Evolutionary conservation across 1,140 invertebrate genomes (phyloP), one percentile per base, ranked within the genome.

Genomic region (Heliconius eleuchia): DNA sequence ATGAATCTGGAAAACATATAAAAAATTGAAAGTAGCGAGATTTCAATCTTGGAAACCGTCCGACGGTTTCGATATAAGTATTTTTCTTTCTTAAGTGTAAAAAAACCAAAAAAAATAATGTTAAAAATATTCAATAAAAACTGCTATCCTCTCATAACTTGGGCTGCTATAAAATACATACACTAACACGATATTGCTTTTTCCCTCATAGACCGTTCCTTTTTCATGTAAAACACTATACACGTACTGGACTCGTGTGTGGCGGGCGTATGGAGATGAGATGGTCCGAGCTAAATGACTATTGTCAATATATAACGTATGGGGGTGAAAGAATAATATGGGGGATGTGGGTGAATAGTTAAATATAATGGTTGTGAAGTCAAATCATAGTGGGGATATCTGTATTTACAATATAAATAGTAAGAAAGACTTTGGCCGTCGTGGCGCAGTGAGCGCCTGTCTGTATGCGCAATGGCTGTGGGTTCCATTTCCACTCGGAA

Each of bases 121-220:
- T 37, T 37, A 0, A 37, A 6, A 37, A 7, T 37, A 37, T 37
- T 46, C 18, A 18, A 5, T 23, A 57, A 57, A 66, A 66, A 66
- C 27, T 46, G 73, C 78, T 70, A 18, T 16, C 18, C 3, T 46
- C 77, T 83, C 55, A 50, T 70, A 57, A 52, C 76, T 88, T 86
- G 37, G 8, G 60, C 79, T 80, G 73, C 66, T 77, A 73, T 74
- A 84, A 86, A 86, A 84, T 82, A 83, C 78, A 78, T 82, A 83
- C 85, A 90, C 87, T 89, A 88, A 91, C 88, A 90, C 82, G 90
- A 88, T 91, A 91, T 92, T 91, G 87, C 90, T 90, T 92, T 89
- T 85, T 83, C 86, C 83, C 76, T 79, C 87, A 87, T 84, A 84
- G 83, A 74, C 83, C 83, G 80, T 84, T 88, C 87, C 85, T 91